phyloP scores from a whole-genome alignment of 1,140 invertebrate species.

The Chionoecetes opilio region DNA sequence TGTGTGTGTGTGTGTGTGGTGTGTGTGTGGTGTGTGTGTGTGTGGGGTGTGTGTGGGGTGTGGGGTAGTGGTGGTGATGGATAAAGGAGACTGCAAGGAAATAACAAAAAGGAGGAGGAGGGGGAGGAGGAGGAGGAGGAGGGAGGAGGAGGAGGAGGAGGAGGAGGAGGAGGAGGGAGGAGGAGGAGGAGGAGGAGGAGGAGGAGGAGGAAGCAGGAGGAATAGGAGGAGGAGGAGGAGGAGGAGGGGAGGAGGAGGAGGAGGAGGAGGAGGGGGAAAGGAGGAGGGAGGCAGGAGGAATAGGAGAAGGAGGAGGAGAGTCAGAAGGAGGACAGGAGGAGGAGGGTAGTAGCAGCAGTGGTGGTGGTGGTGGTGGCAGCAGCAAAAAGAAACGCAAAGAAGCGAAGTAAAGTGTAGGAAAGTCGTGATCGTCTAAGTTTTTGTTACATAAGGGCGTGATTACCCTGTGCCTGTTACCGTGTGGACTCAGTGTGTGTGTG shows the following conservation, averaged over 20 bases:
- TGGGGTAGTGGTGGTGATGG: neutral
- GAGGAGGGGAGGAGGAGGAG: neutral
- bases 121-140: too few relatives aligned
- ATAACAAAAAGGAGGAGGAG: neutral
- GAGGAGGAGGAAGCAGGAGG: neutral
- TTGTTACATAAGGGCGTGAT: conserved; percentile 38
- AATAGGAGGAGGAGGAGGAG: neutral
- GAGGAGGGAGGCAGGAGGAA: neutral
- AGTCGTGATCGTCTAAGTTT: conserved; percentile 29
- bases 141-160: neutral
- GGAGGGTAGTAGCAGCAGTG: neutral
- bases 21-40: neutral
- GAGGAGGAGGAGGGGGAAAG: neutral
- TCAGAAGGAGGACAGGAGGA: neutral
- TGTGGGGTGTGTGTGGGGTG: conserved; percentile 2
- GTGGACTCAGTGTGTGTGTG: conserved; percentile 43
- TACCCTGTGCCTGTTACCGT: conserved; percentile 50
- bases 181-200: neutral
- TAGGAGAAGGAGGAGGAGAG: neutral
- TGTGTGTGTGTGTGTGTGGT: neutral
- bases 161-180: neutral
- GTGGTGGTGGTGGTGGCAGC: neutral
- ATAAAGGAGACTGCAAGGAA: neutral
- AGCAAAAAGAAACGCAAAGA: neutral
- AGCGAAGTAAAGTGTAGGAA: neutral